These are phyloP conservation scores for Urosaurus nigricauda DNA, from an alignment of 2,797 vertebrate species.

Conservation along the genomic window DNA sequence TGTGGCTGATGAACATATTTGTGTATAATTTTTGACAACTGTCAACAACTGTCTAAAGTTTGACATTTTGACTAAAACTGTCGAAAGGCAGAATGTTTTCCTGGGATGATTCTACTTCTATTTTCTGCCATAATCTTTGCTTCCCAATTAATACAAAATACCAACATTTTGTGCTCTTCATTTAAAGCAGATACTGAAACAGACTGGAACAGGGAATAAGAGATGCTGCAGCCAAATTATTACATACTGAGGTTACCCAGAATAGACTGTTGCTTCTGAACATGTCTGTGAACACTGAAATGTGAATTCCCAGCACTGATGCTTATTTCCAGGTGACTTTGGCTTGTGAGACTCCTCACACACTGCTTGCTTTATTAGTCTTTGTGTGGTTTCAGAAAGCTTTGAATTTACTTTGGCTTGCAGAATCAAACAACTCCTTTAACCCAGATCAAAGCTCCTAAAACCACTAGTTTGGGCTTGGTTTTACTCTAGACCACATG, in stretches of 20 bases:
- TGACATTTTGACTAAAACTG: background rate
- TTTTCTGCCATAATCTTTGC: background rate
- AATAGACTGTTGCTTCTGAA: conserved; percentile 3
- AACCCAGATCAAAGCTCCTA: conserved; percentile 34
- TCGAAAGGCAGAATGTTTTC: no score
- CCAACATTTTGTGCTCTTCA: background rate
- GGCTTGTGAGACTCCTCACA: conserved; percentile 20
- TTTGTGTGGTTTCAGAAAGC: background rate
- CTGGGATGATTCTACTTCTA: background rate
- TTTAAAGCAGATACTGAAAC: background rate
- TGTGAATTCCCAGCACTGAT: conserved; percentile 3
- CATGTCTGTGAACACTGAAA: conserved; percentile 6
- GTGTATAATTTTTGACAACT: no score
- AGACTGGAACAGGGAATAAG: background rate
- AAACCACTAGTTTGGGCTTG: conserved; percentile 19
- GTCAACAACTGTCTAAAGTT: background rate
- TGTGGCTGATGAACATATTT: background rate
- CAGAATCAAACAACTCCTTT: conserved; percentile 42
- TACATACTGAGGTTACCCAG: background rate
- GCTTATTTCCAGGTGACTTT: conserved; percentile 25
- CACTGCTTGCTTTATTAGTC: conserved; percentile 34
- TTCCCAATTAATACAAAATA: background rate
- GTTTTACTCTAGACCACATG: conserved; percentile 35
- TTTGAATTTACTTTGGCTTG: conserved; percentile 52
- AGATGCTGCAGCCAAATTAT: background rate